Base-by-base conservation (phyloP, 2,888 invertebrate species). In the Ophion ellenae region DNA sequence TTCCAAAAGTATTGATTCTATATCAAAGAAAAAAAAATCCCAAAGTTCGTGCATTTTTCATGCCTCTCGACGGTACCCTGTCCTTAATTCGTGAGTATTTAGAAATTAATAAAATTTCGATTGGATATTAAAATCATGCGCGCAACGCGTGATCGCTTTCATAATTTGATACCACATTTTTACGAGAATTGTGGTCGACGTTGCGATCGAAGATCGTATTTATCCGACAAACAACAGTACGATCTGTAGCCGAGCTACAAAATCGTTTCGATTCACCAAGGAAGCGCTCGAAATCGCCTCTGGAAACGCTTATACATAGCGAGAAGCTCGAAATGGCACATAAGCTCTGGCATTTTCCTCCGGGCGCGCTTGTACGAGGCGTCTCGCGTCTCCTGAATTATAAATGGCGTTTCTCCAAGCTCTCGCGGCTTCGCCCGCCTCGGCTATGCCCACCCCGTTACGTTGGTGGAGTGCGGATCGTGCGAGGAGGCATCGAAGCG, bases 381-480 rank as follows among this genome's bases (percentile, higher is more conserved):
- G 76, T 83, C 74, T 82, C 85, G 82, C 87, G 88, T 86, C 87
- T 90, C 89, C 90, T 92, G 90, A 91, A 92, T 93, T 93, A 93
- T 93, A 92, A 93, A 93, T 91, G 91, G 89, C 91, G 89, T 90
- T 89, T 87, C 90, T 90, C 87, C 87, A 85, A 83, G 78, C 57
- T 69, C 87, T 87, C 86, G 79, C 63, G 80, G 79, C 32, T 9
- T 32, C 76, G 28, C 69, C 73, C 73, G 10, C 36, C 66, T 81
- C 57, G 28, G 45, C 75, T 40, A 40, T 40, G 9, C 40, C 9
- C 6, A 9, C 45, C 77, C 67, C 64, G 79, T 73, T 77, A 81
- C 78, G 81, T 32, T 10, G 69, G 69, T 74, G 64, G 81, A 85
- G 81, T 82, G 40, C 14, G 82, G 88, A 80, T 84, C 82, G 86